These are phyloP conservation scores for Epinephelus fuscoguttatus DNA, from an alignment of 2,113 vertebrate species.

Conservation along the genomic window DNA sequence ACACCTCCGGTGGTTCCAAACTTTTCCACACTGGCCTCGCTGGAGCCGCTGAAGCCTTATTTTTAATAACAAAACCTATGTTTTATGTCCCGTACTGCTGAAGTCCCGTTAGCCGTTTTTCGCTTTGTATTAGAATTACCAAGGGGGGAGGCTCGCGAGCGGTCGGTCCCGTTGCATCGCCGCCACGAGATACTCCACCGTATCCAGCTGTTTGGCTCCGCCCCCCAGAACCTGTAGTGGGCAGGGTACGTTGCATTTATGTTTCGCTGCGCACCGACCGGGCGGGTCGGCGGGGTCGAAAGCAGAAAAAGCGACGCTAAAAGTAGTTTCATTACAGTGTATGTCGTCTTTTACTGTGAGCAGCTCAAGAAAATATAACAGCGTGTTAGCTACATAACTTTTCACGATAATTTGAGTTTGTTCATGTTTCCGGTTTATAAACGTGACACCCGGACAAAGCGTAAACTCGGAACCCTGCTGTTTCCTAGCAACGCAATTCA, in stretches of 20 bases:
- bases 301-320: background rate
- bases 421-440: background rate
- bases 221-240: conserved; percentile 32
- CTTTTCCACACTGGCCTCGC: background rate
- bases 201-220: conserved; percentile 75
- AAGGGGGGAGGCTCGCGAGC: conserved; percentile 12
- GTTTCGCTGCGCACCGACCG: background rate
- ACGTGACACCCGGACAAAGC: too few species aligned
- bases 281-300: background rate
- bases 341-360: background rate
- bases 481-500: conserved; percentile 6
- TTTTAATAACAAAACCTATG: background rate
- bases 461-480: background rate
- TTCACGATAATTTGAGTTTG: too few species aligned
- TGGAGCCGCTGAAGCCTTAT: background rate
- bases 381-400: background rate
- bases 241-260: background rate
- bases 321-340: background rate
- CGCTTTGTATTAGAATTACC: background rate
- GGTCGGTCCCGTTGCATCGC: background rate
- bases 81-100: background rate
- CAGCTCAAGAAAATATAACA: background rate
- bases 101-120: conserved; percentile 16
- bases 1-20: background rate
- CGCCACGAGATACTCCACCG: conserved; percentile 68